phyloP scores from a whole-genome alignment of 2,888 invertebrate genomes.

The Mesoligia furuncula region DNA sequence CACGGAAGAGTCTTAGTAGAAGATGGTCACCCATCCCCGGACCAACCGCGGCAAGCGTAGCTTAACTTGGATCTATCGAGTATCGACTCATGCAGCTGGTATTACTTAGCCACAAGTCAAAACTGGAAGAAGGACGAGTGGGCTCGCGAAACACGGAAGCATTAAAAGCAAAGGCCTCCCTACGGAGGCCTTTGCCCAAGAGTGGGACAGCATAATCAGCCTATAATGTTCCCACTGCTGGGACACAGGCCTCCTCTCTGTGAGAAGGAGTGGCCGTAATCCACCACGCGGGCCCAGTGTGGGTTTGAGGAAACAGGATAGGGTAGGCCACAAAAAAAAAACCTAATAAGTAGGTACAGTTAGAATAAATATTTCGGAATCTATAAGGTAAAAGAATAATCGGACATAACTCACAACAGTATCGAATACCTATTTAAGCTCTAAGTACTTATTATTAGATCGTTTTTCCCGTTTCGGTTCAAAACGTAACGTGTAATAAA shows the following conservation, averaged over 20 bases:
- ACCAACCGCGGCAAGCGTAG: neutral
- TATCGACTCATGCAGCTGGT: no score
- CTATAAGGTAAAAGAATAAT: conserved; percentile 2
- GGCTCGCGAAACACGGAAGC: neutral
- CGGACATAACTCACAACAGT: conserved; percentile 1
- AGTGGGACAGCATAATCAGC: neutral
- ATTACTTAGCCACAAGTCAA: neutral
- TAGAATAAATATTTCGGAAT: conserved; percentile 5
- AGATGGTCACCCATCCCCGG: neutral
- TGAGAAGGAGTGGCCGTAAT: no score
- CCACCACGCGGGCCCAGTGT: no score
- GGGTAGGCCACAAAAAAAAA: neutral
- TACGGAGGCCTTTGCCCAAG: neutral
- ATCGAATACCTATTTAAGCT: conserved; percentile 1
- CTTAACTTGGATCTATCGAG: neutral
- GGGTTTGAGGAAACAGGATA: neutral
- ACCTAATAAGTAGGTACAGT: neutral
- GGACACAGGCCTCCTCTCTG: no score
- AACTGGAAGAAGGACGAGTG: neutral
- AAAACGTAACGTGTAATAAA: conserved; percentile 16
- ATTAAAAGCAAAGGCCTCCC: no score
- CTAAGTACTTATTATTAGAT: neutral
- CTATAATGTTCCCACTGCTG: no score
- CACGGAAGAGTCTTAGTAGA: neutral
- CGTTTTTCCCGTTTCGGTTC: conserved; percentile 34